Percentiles rank a stretch among this genome's conserved stretches.
Conservation (phyloP, 2,888 invertebrate species). For the Selenia dentaria region DNA sequence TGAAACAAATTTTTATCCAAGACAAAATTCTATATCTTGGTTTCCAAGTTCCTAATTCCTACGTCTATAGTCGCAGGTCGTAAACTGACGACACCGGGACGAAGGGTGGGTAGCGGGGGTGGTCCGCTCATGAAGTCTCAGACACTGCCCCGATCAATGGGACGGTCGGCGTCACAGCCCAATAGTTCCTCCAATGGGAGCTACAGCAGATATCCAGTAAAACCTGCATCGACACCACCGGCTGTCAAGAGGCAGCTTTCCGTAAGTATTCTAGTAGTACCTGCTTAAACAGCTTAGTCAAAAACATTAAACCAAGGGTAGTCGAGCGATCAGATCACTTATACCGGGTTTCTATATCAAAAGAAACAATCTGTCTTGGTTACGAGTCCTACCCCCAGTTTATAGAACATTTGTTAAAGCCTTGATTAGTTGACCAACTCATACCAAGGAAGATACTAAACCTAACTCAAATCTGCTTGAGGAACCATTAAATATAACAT, state of each 20-base stretch:
- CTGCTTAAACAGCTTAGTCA: too few species aligned
- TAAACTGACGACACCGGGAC: constrained; percentile 90
- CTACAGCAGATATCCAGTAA: constrained; percentile 76
- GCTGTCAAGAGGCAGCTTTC: constrained; percentile 94
- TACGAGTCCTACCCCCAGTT: too few species aligned
- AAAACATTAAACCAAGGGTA: too few species aligned
- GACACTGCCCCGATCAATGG: constrained; percentile 94
- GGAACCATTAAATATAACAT: constrained; percentile 1
- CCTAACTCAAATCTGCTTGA: not conserved
- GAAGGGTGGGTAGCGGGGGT: constrained; percentile 86
- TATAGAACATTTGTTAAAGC: too few species aligned
- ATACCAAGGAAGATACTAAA: too few species aligned
- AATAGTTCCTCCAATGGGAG: constrained; percentile 79
- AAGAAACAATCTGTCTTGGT: too few species aligned
- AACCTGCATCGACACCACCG: constrained; percentile 93
- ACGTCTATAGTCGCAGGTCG: constrained; percentile 88
- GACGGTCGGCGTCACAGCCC: constrained; percentile 84
- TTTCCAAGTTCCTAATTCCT: constrained; percentile 2
- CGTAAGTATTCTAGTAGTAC: constrained; percentile 60
- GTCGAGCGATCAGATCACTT: too few species aligned
- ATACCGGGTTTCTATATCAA: too few species aligned
- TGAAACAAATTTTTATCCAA: too few species aligned
- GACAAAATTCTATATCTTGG: too few species aligned
- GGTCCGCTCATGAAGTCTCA: constrained; percentile 91
- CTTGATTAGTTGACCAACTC: too few species aligned